phyloP scores from a whole-genome alignment of 2,113 vertebrate genomes.

The Notechis scutatus region DNA sequence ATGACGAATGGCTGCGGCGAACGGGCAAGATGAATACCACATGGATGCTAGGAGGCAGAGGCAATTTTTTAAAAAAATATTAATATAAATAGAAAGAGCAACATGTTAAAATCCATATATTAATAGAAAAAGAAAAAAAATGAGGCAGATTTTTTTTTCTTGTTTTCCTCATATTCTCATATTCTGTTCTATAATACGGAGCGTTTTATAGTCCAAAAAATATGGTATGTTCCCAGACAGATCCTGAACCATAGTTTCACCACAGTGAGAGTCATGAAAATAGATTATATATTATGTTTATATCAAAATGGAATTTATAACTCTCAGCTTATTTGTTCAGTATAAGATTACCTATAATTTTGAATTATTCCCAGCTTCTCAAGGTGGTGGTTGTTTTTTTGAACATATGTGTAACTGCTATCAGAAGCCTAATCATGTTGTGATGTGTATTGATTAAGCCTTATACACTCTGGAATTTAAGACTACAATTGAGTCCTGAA shows the following conservation, averaged over 20 bases:
- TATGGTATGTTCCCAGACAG: neutral
- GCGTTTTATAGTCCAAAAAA: too few relatives aligned
- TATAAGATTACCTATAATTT: conserved; percentile 28
- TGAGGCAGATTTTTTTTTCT: too few relatives aligned
- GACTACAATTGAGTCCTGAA: neutral
- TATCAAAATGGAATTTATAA: conserved; percentile 47
- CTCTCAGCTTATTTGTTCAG: conserved; percentile 37
- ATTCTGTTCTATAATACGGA: too few relatives aligned
- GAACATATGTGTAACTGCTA: neutral
- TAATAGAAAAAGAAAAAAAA: too few relatives aligned
- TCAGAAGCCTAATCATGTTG: neutral
- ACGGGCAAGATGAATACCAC: too few relatives aligned
- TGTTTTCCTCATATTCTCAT: too few relatives aligned
- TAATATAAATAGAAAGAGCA: too few relatives aligned
- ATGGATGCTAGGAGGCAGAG: too few relatives aligned
- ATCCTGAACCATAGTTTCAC: neutral
- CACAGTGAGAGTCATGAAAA: neutral
- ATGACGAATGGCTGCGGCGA: too few relatives aligned
- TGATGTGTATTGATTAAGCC: neutral
- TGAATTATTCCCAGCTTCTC: neutral
- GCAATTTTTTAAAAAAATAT: too few relatives aligned
- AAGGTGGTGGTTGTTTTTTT: neutral
- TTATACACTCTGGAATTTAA: neutral
- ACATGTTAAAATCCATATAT: too few relatives aligned
- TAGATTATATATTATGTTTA: conserved; percentile 26